phyloP scores from a whole-genome alignment of 2,113 vertebrate genomes.

The Cariama cristata region DNA sequence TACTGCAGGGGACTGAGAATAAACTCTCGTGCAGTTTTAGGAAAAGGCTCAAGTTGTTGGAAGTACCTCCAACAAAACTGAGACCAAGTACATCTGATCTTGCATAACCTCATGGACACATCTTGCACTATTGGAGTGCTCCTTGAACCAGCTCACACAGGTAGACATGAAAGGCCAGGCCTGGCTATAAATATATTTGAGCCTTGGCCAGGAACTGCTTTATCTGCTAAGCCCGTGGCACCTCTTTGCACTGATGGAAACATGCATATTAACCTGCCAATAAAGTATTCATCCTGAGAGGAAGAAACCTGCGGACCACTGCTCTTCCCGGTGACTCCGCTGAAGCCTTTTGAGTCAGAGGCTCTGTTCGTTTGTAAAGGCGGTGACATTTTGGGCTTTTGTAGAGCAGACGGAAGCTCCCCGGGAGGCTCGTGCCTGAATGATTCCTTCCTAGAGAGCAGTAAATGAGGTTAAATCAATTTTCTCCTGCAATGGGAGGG shows the following conservation, averaged over 20 bases:
- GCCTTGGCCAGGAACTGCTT: neutral
- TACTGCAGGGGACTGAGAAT: neutral
- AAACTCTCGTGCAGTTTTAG: neutral
- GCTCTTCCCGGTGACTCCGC: neutral
- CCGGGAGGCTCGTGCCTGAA: conserved; percentile 65
- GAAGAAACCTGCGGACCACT: neutral
- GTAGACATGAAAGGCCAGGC: neutral
- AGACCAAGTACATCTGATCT: neutral
- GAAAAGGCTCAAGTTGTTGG: neutral
- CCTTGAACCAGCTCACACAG: neutral
- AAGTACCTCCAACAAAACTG: neutral
- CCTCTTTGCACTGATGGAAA: neutral
- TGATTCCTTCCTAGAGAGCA: conserved; percentile 72
- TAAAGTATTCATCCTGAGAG: neutral
- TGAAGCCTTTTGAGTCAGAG: conserved; percentile 56
- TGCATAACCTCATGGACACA: neutral
- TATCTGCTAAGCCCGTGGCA: neutral
- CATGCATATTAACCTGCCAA: conserved; percentile 9
- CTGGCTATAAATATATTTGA: neutral
- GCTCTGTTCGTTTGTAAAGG: conserved; percentile 74
- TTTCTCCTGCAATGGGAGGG: neutral
- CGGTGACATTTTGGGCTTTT: conserved; percentile 77
- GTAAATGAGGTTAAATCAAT: conserved; percentile 74
- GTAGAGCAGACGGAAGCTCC: conserved; percentile 53
- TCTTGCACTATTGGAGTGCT: neutral